A percentile compares a stretch with the other conserved stretches of the same genome.
phyloP scores from a whole-genome alignment of 2,797 vertebrate species.

The Ataeniobius toweri region DNA sequence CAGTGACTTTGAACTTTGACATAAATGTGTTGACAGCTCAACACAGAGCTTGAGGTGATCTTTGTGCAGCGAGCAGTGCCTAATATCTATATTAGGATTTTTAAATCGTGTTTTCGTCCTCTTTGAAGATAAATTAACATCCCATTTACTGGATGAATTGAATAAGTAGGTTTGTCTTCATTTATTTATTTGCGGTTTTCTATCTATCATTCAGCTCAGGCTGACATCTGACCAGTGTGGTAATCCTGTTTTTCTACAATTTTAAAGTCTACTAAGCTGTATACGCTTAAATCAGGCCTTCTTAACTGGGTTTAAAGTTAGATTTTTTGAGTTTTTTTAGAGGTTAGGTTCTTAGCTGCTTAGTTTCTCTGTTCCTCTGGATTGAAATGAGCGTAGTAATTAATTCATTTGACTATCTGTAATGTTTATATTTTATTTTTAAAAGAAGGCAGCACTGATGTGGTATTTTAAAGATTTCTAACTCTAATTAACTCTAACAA shows the following conservation, averaged over 20 bases:
- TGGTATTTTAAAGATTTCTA: neutral
- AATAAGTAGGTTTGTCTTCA: neutral
- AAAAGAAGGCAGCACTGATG: neutral
- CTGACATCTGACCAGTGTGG: neutral
- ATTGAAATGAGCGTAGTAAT: neutral
- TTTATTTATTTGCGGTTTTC: neutral
- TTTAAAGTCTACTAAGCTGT: neutral
- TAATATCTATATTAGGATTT: neutral
- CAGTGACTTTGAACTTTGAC: conserved; percentile 3
- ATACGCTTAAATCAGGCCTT: neutral
- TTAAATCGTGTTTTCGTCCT: neutral
- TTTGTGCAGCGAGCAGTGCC: neutral
- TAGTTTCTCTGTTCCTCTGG: neutral
- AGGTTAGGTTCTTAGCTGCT: neutral
- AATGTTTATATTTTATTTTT: neutral
- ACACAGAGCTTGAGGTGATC: neutral
- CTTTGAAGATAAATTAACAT: neutral
- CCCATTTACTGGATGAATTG: neutral
- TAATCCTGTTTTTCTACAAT: conserved; percentile 7
- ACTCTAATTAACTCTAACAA: neutral
- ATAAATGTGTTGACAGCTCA: neutral
- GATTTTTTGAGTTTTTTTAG: neutral
- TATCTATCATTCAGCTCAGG: neutral
- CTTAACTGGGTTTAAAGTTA: conserved; percentile 3
- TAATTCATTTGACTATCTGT: neutral